phyloP scores from a whole-genome alignment of 2,113 vertebrate species.

The Nannospalax galili region DNA sequence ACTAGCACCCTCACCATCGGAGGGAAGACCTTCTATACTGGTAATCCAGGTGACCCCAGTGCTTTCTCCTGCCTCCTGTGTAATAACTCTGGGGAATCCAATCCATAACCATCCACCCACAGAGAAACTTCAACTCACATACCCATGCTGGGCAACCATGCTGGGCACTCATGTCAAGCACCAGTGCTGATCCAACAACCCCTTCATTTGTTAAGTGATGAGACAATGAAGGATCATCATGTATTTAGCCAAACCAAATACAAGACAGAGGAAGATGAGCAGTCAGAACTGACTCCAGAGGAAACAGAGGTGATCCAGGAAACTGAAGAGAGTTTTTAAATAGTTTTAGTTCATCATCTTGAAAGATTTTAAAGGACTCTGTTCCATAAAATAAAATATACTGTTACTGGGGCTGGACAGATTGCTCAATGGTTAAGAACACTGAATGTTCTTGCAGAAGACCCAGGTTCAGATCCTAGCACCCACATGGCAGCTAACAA shows the following conservation, averaged over 20 bases:
- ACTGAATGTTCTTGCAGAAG: too few species aligned
- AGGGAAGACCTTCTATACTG: background rate
- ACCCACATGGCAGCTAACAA: too few species aligned
- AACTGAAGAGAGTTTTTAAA: background rate
- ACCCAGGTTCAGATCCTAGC: too few species aligned
- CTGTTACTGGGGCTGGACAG: too few species aligned
- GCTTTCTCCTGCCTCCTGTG: background rate
- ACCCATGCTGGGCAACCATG: background rate
- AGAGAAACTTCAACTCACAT: background rate
- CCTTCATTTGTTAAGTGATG: conserved; percentile 10
- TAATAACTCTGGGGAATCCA: background rate
- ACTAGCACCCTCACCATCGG: background rate
- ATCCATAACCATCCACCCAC: background rate
- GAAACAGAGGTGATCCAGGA: background rate
- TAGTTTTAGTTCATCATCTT: conserved; percentile 15
- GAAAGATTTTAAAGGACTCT: conserved; percentile 19
- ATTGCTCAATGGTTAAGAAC: too few species aligned
- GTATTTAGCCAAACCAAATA: background rate
- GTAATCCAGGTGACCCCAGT: background rate
- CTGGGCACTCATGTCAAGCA: background rate
- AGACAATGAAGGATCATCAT: background rate
- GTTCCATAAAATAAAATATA: conserved; percentile 16
- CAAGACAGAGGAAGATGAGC: background rate
- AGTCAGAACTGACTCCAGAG: conserved; percentile 11
- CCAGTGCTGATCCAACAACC: background rate